These are phyloP conservation scores for Lophius piscatorius DNA, from an alignment of 2,113 vertebrate species.

Conservation along the genomic window DNA sequence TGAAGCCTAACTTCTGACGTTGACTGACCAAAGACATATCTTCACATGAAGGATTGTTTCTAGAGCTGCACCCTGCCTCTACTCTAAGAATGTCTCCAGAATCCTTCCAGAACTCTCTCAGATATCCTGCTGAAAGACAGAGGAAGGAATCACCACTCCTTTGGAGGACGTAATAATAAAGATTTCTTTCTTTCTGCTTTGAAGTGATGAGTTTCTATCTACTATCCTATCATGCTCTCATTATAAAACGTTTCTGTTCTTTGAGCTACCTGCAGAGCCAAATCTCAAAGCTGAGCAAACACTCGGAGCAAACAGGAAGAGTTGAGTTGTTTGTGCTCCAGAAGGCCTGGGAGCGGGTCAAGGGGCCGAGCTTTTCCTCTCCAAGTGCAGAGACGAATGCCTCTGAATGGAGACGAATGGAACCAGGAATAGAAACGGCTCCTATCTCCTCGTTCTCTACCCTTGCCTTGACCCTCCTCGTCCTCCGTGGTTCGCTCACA, in stretches of 20 bases:
- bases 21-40: no score
- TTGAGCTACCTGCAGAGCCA: conserved; percentile 31
- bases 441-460: conserved; percentile 58
- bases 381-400: conserved; percentile 39
- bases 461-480: conserved; percentile 49
- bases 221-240: no score
- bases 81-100: no score
- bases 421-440: conserved; percentile 68
- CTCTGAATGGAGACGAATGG: conserved; percentile 56
- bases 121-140: no score
- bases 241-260: conserved; percentile 1
- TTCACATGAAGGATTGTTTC: no score
- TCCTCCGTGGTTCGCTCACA: conserved; percentile 19
- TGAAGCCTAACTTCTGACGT: no score
- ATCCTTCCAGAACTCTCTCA: no score
- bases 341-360: conserved; percentile 27
- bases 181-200: no score
- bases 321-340: conserved; percentile 54
- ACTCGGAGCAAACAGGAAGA: conserved; percentile 60
- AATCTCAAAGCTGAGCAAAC: conserved; percentile 58
- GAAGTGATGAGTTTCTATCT: no score
- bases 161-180: no score
- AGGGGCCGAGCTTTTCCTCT: conserved; percentile 37
- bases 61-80: no score
- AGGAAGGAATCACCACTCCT: no score